Conservation (phyloP, 2,113 vertebrate genomes). For the Pseudolaguvia tuberculata region DNA sequence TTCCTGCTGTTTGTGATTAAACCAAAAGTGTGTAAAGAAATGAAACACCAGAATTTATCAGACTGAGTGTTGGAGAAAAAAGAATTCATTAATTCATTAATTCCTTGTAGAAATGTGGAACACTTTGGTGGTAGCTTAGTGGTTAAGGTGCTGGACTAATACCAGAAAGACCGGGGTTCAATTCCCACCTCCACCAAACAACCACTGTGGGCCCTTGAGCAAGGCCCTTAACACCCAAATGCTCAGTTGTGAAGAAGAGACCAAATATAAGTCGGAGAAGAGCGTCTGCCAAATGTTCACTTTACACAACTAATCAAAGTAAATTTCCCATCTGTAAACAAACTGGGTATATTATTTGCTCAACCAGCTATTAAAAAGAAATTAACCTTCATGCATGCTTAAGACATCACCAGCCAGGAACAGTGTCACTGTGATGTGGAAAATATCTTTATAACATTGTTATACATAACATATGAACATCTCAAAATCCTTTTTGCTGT, state of each 20-base stretch:
- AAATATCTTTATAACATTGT: background rate
- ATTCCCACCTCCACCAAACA: no score
- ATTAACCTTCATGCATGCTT: slow-evolving; percentile 19
- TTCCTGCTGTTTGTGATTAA: slow-evolving; percentile 11
- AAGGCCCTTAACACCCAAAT: no score
- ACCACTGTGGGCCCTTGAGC: no score
- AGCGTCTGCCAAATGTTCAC: no score
- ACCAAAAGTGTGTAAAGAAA: background rate
- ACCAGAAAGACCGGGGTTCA: no score
- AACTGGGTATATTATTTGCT: slow-evolving; percentile 14
- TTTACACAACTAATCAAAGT: slow-evolving; percentile 10
- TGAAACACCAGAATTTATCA: slow-evolving; percentile 6
- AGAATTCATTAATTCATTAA: no score
- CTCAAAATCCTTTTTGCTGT: background rate
- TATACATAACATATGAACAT: slow-evolving; percentile 1
- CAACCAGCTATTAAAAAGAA: slow-evolving; percentile 11
- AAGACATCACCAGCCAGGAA: slow-evolving; percentile 6
- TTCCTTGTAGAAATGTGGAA: no score
- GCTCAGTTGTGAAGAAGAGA: no score
- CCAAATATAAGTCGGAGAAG: no score
- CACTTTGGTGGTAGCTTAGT: no score
- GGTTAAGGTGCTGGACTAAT: no score
- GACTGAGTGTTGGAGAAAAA: background rate
- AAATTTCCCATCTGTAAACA: slow-evolving; percentile 7
- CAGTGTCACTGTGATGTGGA: background rate